These are phyloP conservation scores for Leptocoma aspasia DNA, from an alignment of 2,113 vertebrate species.

Conservation along the genomic window DNA sequence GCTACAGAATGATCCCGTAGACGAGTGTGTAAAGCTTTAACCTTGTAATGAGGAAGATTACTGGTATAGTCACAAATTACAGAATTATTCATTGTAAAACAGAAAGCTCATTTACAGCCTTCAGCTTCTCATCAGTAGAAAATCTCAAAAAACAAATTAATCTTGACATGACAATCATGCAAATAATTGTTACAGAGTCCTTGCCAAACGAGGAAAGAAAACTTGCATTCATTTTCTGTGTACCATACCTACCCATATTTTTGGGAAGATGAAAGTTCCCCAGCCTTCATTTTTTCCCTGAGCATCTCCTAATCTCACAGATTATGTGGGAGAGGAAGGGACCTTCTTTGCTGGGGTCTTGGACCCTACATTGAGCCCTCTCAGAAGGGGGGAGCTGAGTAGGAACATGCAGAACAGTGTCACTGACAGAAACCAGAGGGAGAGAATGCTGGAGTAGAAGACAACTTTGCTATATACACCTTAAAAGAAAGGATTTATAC, in stretches of 20 bases:
- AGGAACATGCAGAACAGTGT: neutral
- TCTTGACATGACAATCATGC: rapidly evolving
- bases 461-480: neutral
- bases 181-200: neutral
- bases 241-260: too few species aligned
- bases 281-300: neutral
- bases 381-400: neutral
- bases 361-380: neutral
- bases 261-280: neutral
- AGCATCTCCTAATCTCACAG: neutral
- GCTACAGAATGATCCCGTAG: neutral
- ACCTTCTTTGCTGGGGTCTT: neutral
- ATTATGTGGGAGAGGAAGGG: neutral
- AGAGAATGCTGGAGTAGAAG: neutral
- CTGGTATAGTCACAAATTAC: neutral
- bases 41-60: neutral
- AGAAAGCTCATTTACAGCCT: neutral
- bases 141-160: neutral
- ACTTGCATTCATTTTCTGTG: neutral
- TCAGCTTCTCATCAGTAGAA: neutral
- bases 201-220: neutral
- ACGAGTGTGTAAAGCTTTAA: neutral
- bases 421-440: neutral
- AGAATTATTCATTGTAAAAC: neutral
- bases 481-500: neutral